Conservation (phyloP, 2,888 invertebrate genomes). For the Sarcophaga carnaria region DNA sequence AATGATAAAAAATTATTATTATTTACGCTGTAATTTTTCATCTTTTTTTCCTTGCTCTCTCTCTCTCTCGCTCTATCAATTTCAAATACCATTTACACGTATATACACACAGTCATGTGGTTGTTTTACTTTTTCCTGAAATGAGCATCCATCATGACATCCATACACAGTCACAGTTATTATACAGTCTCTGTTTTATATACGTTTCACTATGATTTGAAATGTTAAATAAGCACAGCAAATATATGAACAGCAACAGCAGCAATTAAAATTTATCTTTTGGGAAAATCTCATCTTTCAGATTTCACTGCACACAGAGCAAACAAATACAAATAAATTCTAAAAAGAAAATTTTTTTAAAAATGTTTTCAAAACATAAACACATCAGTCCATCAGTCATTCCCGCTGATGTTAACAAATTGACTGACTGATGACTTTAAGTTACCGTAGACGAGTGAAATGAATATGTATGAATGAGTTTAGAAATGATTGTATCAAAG, state of each 20-base stretch:
- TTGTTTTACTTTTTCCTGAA: conserved; percentile 5
- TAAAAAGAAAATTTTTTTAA: neutral
- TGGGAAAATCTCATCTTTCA: conserved; percentile 19
- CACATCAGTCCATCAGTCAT: neutral
- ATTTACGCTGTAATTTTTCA: conserved; percentile 60
- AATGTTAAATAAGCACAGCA: conserved; percentile 45
- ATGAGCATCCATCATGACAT: conserved; percentile 21
- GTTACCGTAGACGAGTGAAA: too few relatives aligned
- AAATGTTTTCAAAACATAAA: neutral
- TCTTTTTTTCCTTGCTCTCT: neutral
- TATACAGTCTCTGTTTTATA: too few relatives aligned
- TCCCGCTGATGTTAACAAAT: conserved; percentile 39
- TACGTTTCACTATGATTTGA: conserved; percentile 18
- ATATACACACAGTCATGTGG: too few relatives aligned
- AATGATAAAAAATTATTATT: conserved; percentile 56
- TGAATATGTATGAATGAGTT: too few relatives aligned
- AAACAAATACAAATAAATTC: conserved; percentile 1
- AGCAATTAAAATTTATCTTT: conserved; percentile 62
- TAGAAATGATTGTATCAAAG: too few relatives aligned
- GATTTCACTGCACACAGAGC: conserved; percentile 2
- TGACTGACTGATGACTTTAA: conserved; percentile 49
- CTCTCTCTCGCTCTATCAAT: too few relatives aligned
- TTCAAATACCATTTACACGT: too few relatives aligned
- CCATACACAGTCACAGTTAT: neutral
- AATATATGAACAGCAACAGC: conserved; percentile 43